These are phyloP conservation scores for Mastomys coucha DNA, from an alignment of 2,113 vertebrate species.

Conservation along the genomic window DNA sequence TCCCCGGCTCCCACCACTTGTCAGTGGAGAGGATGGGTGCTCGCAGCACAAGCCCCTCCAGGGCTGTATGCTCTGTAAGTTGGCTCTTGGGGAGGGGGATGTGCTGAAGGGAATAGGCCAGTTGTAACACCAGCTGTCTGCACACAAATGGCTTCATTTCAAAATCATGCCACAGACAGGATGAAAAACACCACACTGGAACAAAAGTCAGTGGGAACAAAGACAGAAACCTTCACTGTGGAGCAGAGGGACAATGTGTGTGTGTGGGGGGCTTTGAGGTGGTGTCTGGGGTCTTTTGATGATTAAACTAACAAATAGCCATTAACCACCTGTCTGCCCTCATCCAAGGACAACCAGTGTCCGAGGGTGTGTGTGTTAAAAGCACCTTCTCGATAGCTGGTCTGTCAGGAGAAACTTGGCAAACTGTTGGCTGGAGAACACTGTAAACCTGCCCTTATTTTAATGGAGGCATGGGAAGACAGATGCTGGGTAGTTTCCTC, in stretches of 20 bases:
- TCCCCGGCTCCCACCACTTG: fast-evolving
- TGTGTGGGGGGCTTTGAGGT: background rate
- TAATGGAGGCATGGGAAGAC: background rate
- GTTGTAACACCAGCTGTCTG: conserved; percentile 66
- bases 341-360: background rate
- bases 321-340: background rate
- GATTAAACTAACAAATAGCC: background rate
- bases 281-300: background rate
- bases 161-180: conserved; percentile 60
- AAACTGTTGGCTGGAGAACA: conserved; percentile 11
- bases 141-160: conserved; percentile 52
- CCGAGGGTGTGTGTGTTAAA: background rate
- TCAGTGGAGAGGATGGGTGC: background rate
- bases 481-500: background rate
- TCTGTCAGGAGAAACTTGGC: background rate
- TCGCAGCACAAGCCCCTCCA: fast-evolving
- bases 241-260: background rate
- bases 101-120: conserved; percentile 34
- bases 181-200: conserved; percentile 59
- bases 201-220: conserved; percentile 68
- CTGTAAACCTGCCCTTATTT: background rate
- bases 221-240: conserved; percentile 32
- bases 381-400: background rate
- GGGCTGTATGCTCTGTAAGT: background rate
- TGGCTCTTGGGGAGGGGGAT: background rate